A percentile compares a stretch with the other conserved stretches of the same genome.
Conservation (phyloP, 2,113 vertebrate genomes). For the Oenanthe melanoleuca region DNA sequence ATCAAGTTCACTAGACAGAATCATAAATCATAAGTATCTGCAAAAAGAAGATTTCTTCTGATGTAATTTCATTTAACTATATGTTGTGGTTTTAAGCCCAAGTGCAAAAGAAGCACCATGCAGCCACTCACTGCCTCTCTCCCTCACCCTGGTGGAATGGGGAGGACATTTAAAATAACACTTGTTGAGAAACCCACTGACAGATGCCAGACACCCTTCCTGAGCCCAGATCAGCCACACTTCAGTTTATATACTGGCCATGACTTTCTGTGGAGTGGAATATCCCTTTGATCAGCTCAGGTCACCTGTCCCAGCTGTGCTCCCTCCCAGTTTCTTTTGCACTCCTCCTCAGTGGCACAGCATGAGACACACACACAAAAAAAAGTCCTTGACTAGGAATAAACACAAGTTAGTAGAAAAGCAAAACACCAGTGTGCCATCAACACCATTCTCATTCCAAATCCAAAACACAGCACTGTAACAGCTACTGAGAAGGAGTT, state of each 20-base stretch:
- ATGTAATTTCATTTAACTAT: background rate
- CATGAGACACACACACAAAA: background rate
- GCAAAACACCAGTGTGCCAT: background rate
- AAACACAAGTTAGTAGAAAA: background rate
- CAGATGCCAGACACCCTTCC: accelerated
- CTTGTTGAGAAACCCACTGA: accelerated
- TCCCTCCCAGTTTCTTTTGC: background rate
- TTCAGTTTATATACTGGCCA: background rate
- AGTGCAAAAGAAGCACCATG: background rate
- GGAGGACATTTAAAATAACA: background rate
- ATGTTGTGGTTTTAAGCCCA: background rate
- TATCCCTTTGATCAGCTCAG: background rate
- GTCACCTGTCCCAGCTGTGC: background rate
- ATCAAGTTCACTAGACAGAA: background rate
- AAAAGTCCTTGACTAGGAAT: background rate
- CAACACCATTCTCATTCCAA: background rate
- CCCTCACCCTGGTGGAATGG: background rate
- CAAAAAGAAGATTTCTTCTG: background rate
- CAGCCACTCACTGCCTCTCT: background rate
- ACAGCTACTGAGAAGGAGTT: background rate
- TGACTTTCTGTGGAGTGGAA: background rate
- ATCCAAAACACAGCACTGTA: background rate
- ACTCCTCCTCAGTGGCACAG: background rate
- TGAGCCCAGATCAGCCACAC: background rate
- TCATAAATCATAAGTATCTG: background rate